Evolutionary conservation across 2,888 invertebrate genomes (phyloP).

Genomic region (Steinernema scapterisci): DNA sequence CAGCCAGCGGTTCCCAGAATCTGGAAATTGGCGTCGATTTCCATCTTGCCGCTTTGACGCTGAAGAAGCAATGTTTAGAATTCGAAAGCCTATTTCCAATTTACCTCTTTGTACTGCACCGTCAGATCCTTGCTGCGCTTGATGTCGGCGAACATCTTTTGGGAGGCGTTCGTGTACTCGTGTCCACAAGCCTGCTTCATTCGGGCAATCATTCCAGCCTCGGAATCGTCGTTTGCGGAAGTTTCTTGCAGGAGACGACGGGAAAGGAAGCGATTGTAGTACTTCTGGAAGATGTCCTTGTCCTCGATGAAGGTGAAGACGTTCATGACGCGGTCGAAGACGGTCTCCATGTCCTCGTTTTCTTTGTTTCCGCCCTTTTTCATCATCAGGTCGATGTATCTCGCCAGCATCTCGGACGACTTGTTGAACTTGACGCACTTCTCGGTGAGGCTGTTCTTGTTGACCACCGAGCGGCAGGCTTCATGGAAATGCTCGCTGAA

Average conservation of each 20-base stretch:
- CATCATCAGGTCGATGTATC: constrained; percentile 1
- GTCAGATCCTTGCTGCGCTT: constrained; percentile 8
- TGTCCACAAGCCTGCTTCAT: constrained; percentile 8
- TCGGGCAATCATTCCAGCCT: not conserved
- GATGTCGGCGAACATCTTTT: not conserved
- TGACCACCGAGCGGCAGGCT: not conserved
- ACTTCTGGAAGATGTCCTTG: constrained; percentile 28
- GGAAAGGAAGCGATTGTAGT: constrained; percentile 25
- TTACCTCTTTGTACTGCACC: not conserved
- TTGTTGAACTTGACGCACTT: not conserved
- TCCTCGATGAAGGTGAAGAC: constrained; percentile 11
- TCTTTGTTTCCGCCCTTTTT: not conserved
- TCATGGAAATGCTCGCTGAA: not conserved
- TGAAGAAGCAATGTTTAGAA: not conserved
- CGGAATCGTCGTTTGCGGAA: not conserved
- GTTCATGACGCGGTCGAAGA: not conserved
- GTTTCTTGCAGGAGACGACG: not conserved
- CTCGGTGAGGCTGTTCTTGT: constrained; percentile 1
- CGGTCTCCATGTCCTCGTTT: not conserved
- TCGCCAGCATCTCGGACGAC: constrained; percentile 10
- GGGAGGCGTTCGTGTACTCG: not conserved
- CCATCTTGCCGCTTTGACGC: not conserved
- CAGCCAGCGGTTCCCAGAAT: not conserved
- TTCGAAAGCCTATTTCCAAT: no score
- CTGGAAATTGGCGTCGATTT: not conserved